These are phyloP conservation scores for Zelostemma sp. DNA, from an alignment of 1,140 invertebrate genomes.

Conservation along the genomic window DNA sequence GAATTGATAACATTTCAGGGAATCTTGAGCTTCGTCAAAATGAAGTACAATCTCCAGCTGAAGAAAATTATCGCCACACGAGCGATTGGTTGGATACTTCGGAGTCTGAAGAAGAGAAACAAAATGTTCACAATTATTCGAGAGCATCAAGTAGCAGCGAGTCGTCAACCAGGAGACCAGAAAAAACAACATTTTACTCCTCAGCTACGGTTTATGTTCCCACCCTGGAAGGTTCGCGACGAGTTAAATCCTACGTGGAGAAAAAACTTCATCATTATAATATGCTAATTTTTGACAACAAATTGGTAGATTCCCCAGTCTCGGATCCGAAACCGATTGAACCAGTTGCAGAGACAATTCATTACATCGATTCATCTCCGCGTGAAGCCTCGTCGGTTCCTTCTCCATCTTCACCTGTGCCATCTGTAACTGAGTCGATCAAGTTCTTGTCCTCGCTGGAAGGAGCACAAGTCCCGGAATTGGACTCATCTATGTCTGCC, in stretches of 20 bases:
- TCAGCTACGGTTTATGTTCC: conserved; percentile 54
- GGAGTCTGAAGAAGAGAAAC: conserved; percentile 31
- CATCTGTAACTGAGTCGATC: background rate
- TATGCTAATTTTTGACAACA: background rate
- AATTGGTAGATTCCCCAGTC: background rate
- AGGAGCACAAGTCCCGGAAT: background rate
- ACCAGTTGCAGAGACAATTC: background rate
- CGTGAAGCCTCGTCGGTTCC: background rate
- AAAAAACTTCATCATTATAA: conserved; percentile 1
- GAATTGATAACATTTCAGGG: too few relatives aligned
- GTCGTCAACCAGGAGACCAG: conserved; percentile 16
- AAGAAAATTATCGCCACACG: too few relatives aligned
- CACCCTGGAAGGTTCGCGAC: conserved; percentile 47
- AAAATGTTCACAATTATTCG: conserved; percentile 15
- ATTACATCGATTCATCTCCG: background rate
- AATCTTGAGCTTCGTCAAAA: too few relatives aligned
- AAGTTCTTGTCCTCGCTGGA: background rate
- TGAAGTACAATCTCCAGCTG: too few relatives aligned
- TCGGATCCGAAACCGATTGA: background rate
- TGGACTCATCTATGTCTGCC: background rate
- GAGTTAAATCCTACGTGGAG: conserved; percentile 4
- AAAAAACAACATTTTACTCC: conserved; percentile 21
- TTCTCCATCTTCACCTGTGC: background rate
- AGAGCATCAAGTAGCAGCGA: background rate
- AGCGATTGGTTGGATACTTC: conserved; percentile 35